phyloP scores from a whole-genome alignment of 2,888 invertebrate genomes.

The Ecdyonurus torrentis region DNA sequence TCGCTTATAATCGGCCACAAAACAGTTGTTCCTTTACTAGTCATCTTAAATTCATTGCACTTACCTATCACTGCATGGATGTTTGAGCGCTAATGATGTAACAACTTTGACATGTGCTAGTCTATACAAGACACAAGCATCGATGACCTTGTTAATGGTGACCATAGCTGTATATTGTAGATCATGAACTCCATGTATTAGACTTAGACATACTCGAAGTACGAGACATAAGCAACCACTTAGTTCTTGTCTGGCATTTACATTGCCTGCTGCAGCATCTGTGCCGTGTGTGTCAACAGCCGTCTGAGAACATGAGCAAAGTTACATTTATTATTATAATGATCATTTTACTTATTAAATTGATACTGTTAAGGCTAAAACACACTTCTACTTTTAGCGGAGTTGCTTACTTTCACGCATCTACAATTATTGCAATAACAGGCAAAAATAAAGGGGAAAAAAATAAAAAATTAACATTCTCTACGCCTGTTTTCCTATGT shows the following conservation, averaged over 20 bases:
- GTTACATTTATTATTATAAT: too few relatives aligned
- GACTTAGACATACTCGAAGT: slow-evolving; percentile 33
- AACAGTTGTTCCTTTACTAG: too few relatives aligned
- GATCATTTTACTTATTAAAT: too few relatives aligned
- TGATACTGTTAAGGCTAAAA: too few relatives aligned
- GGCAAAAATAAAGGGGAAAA: too few relatives aligned
- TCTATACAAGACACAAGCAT: slow-evolving; percentile 28
- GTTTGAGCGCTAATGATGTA: slow-evolving; percentile 17
- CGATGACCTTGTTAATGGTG: slow-evolving; percentile 39
- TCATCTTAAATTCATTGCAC: too few relatives aligned
- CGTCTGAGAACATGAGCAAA: slow-evolving; percentile 20
- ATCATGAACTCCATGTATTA: slow-evolving; percentile 37
- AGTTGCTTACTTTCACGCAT: too few relatives aligned
- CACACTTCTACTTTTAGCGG: too few relatives aligned
- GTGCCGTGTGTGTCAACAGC: slow-evolving; percentile 22
- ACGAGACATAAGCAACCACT: slow-evolving; percentile 33
- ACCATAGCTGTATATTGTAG: slow-evolving; percentile 41
- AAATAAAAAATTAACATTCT: too few relatives aligned
- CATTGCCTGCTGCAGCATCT: slow-evolving; percentile 12
- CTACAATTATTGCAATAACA: too few relatives aligned
- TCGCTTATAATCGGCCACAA: too few relatives aligned
- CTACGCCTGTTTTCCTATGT: too few relatives aligned
- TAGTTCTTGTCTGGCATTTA: slow-evolving; percentile 18
- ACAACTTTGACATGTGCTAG: slow-evolving; percentile 21
- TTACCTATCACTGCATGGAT: slow-evolving; percentile 17